These are phyloP conservation scores for Clarias pachynema DNA, from an alignment of 2,797 vertebrate species.

Conservation along the genomic window DNA sequence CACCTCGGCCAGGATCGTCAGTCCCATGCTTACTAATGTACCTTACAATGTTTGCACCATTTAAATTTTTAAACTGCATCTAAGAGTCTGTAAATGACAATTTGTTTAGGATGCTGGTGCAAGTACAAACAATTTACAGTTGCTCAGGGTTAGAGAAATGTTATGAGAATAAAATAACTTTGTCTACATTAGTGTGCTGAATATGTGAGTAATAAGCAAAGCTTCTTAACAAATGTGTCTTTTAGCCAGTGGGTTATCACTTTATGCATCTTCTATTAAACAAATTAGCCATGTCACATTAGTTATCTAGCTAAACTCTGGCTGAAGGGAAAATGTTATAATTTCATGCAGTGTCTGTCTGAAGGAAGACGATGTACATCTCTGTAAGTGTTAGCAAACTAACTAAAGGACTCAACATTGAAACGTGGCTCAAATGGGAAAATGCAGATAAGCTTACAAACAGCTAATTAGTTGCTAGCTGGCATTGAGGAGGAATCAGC, in stretches of 20 bases:
- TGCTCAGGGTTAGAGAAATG: background rate
- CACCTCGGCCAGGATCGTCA: too few species aligned
- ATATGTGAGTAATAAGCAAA: background rate
- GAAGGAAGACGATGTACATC: background rate
- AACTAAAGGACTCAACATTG: background rate
- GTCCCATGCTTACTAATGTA: too few species aligned
- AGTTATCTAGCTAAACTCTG: background rate
- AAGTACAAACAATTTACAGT: background rate
- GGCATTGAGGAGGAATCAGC: background rate
- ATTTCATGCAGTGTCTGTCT: background rate
- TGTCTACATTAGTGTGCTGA: background rate
- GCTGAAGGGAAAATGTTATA: background rate
- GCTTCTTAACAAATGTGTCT: background rate
- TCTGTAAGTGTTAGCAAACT: background rate
- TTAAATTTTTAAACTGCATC: too few species aligned
- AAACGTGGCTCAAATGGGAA: background rate
- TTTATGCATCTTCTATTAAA: background rate
- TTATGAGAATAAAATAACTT: background rate
- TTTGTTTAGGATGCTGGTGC: background rate
- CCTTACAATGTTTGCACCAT: too few species aligned
- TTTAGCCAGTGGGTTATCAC: background rate
- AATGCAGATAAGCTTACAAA: background rate
- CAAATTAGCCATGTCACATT: background rate
- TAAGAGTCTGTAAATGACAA: too few species aligned
- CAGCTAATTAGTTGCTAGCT: background rate